Base-by-base conservation (phyloP, 2,888 invertebrate genomes). In the Opisthograptis luteolata region DNA sequence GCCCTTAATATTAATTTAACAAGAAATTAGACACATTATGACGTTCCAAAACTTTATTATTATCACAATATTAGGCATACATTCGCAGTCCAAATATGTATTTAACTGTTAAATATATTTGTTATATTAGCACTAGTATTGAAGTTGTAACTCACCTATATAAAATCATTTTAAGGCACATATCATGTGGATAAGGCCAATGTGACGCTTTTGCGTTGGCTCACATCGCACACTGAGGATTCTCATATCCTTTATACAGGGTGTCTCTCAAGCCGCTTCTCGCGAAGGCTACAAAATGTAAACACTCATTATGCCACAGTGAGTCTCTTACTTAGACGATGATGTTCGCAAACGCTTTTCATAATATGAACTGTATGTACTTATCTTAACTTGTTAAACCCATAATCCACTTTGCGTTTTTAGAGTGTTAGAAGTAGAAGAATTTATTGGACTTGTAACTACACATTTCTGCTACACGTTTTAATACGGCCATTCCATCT, bases 231-330 rank as follows among this genome's bases (percentile, higher is more conserved):
- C 39, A 24, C 27, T 34, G 30, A 48, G 48, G 62, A 70, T 72
- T 70, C 67, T 64, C 66, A 64, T 64, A 68, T 61, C 69, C 66
- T 67, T 62, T 66, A 66, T 32, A 70, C 70, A 67, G 64, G 20
- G 64, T 58, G 68, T 60, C 66, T 66, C 65, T 87, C 85, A 87
- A 65, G 84, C 87, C 68, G 85, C 86, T 64, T 84, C 87, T 68
- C 84, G 73, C 63, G 81, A 66, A 67, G 60, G 85, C 87, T 87
- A 87, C 81, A 87, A 87, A 86, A 87, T 72, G 78, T 79, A 84
- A 85, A 86, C 72, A 80, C 66, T 78, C 64, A 79, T 86, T 82
- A 86, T 80, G 79, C 76, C 79, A 79, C 73, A 72, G 69, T 77
- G 73, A 72, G 79, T 74, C 73, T 71, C 60, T 46, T n/a, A n/a